Percentiles rank a stretch among this genome's conserved stretches.
phyloP scores from a whole-genome alignment of 2,113 vertebrate genomes.

The Eonycteris spelaea region DNA sequence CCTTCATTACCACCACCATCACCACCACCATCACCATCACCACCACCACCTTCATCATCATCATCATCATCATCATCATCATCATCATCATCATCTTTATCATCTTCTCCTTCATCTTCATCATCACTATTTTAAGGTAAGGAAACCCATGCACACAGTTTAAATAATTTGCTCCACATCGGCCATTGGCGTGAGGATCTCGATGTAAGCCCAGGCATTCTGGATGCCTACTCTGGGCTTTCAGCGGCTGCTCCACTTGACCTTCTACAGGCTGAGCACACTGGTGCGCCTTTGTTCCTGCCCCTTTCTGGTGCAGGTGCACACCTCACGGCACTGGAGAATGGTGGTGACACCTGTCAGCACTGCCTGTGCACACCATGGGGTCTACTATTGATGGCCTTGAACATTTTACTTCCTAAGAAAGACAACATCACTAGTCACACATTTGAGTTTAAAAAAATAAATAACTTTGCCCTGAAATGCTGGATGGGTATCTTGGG shows the following conservation, averaged over 20 bases:
- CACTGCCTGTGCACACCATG: rapidly evolving
- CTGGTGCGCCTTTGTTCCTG: rapidly evolving
- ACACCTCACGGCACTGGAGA: rapidly evolving
- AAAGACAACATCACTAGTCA: neutral
- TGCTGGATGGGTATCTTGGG: neutral
- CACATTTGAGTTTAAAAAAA: neutral
- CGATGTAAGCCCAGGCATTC: rapidly evolving
- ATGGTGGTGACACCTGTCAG: rapidly evolving
- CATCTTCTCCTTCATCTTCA: neutral
- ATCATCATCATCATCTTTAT: neutral
- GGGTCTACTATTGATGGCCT: rapidly evolving
- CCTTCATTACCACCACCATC: rapidly evolving
- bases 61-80: neutral
- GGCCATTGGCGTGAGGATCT: neutral
- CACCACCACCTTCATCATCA: neutral
- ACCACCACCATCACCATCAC: neutral
- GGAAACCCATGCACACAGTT: too few species aligned
- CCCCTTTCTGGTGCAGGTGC: rapidly evolving
- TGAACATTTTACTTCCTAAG: too few species aligned
- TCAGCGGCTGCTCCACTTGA: rapidly evolving
- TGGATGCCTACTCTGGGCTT: neutral
- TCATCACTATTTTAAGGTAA: neutral
- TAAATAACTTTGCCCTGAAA: too few species aligned
- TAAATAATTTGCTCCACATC: neutral
- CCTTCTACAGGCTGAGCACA: rapidly evolving